These are phyloP conservation scores for Aquatica leii DNA, from an alignment of 2,888 invertebrate species.

Conservation along the genomic window DNA sequence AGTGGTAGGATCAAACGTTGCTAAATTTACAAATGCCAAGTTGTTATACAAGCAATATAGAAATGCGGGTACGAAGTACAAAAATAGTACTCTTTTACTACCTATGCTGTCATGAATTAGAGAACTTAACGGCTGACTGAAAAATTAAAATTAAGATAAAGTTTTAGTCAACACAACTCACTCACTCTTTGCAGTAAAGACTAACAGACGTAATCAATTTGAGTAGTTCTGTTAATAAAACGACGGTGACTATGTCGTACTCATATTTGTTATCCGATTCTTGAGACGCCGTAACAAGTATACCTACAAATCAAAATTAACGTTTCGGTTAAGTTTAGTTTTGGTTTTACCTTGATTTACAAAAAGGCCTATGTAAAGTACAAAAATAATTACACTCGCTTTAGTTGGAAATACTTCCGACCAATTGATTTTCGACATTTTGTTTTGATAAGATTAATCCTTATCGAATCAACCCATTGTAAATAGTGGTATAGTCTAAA, in stretches of 20 bases:
- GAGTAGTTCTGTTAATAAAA: slow-evolving; percentile 85
- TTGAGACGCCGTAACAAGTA: slow-evolving; percentile 91
- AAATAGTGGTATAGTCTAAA: too few species aligned
- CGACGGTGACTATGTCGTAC: slow-evolving; percentile 89
- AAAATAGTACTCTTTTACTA: slow-evolving; percentile 72
- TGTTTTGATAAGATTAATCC: neutral
- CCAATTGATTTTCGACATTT: slow-evolving; percentile 23
- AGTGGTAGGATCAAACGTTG: slow-evolving; percentile 92
- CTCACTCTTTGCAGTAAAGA: slow-evolving; percentile 77
- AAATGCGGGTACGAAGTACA: slow-evolving; percentile 91
- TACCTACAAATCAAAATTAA: slow-evolving; percentile 69
- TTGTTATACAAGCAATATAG: slow-evolving; percentile 96
- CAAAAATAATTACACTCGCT: slow-evolving; percentile 81
- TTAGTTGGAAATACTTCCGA: slow-evolving; percentile 81
- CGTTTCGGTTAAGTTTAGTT: too few species aligned
- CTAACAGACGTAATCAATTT: slow-evolving; percentile 78
- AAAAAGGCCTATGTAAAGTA: slow-evolving; percentile 87
- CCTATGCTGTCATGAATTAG: slow-evolving; percentile 66
- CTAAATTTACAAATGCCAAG: slow-evolving; percentile 88
- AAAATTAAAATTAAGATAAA: slow-evolving; percentile 52
- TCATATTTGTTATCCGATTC: slow-evolving; percentile 79
- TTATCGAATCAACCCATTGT: too few species aligned
- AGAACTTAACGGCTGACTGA: slow-evolving; percentile 67
- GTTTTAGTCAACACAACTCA: slow-evolving; percentile 30
- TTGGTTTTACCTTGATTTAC: slow-evolving; percentile 97